Conservation (phyloP, 2,113 vertebrate species). For the Onychorhynchus coronatus region DNA sequence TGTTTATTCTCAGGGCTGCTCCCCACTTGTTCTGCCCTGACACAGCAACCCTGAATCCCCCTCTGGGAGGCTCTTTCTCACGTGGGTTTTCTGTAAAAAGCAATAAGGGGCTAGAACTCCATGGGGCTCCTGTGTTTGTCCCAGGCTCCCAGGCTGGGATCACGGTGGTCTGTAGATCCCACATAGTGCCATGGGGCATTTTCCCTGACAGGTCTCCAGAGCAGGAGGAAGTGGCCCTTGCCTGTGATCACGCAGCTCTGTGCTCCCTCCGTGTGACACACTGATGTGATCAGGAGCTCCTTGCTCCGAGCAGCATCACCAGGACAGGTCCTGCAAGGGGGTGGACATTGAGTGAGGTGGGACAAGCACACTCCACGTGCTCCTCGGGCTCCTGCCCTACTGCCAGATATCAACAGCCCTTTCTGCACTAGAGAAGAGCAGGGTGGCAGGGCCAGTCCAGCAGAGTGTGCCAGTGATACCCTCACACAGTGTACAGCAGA, state of each 20-base stretch:
- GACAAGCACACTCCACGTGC: not conserved
- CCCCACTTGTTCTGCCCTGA: not conserved
- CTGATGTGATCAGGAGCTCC: not conserved
- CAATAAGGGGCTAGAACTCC: not conserved
- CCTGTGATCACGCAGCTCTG: not conserved
- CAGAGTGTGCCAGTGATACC: not conserved
- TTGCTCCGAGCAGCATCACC: not conserved
- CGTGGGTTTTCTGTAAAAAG: not conserved
- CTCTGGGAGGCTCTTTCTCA: not conserved
- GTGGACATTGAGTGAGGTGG: too few species aligned
- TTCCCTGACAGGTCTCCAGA: not conserved
- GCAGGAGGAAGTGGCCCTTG: not conserved
- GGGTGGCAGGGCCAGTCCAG: not conserved
- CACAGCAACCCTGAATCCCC: accelerated
- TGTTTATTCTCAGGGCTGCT: not conserved
- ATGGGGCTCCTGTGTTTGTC: not conserved
- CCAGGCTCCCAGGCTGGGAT: not conserved
- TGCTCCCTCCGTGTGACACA: not conserved
- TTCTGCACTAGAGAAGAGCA: not conserved
- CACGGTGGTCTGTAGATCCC: accelerated
- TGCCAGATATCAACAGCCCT: not conserved
- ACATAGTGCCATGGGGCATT: not conserved
- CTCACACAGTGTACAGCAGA: not conserved
- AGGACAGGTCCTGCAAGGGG: not conserved
- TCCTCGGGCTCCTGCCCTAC: not conserved